Base-by-base conservation (phyloP, 2,113 vertebrate genomes). In the Egretta garzetta region DNA sequence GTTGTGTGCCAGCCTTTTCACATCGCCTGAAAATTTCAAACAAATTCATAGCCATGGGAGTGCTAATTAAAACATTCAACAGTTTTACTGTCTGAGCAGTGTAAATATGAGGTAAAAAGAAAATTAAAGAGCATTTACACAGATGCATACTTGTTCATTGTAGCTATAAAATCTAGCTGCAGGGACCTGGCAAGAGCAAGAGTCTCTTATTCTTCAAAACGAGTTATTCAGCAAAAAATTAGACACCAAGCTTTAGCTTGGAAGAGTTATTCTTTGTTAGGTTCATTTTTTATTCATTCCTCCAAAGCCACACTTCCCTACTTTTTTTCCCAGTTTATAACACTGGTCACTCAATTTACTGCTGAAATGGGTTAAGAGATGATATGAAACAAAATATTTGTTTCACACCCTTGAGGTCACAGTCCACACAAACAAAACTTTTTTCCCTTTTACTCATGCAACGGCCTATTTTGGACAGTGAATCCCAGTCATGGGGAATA, bases 51-150 rank as follows among this genome's bases (percentile, higher is more conserved):
- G 80, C 93, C 93, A n/a, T 64, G 60, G 92, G 83, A 93, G 94
- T 55, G 75, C 81, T 97, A 95, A 96, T 97, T 96, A 96, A 95
- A 97, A 89, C 84, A 92, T 96, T 95, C 87, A 88, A 63, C 86
- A 93, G 86, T 91, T 97, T 95, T 94, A 92, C 94, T 95, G 84
- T 97, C 81, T 94, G 90, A 94, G 93, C 66, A 94, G 63, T 84
- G 94, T 76, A 96, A 95, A 96, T 96, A 94, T 28, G 84, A 94
- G 91, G 71, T 94, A 89, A 94, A 96, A 92, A 95, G 93, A 96
- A 95, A 93, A 87, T 91, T 91, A 90, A 81, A 90, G 91, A 95
- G 49, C 84, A 94, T 97, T 97, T 95, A 86, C 86, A 96, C 95
- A 96, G 95, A 96, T 95, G 93, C 77, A 53, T 92, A 47, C 90